A percentile compares a stretch with the other conserved stretches of the same genome.
Conservation (phyloP, 2,888 invertebrate species). For the Drosophila austrosaltans region DNA sequence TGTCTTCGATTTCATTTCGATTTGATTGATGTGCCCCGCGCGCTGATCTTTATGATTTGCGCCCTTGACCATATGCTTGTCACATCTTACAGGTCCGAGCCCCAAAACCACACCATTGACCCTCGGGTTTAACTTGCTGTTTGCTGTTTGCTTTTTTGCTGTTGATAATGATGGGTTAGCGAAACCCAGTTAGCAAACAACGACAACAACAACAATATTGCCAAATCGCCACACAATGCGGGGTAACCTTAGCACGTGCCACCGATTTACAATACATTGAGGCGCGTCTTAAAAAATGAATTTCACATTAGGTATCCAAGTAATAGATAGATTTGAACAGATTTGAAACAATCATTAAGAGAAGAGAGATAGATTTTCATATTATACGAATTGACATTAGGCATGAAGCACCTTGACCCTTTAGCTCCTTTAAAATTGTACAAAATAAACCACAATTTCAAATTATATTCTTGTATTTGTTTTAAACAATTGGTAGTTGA, state of each 20-base stretch:
- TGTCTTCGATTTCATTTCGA: slow-evolving; percentile 74
- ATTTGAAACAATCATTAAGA: slow-evolving; percentile 1
- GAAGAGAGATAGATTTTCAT: not conserved
- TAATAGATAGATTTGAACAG: not conserved
- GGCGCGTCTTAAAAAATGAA: slow-evolving; percentile 61
- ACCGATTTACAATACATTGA: slow-evolving; percentile 45
- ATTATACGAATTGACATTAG: not conserved
- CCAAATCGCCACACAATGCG: slow-evolving; percentile 51
- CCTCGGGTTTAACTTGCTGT: slow-evolving; percentile 55
- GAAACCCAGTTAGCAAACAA: slow-evolving; percentile 11
- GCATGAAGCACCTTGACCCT: not conserved
- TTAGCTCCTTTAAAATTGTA: no score
- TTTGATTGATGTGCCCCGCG: slow-evolving; percentile 77
- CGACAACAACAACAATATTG: slow-evolving; percentile 29
- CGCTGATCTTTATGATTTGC: slow-evolving; percentile 51
- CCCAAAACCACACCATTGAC: slow-evolving; percentile 67
- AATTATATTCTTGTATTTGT: no score
- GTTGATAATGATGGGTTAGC: slow-evolving; percentile 60
- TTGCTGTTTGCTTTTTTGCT: slow-evolving; percentile 38
- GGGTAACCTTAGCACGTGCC: slow-evolving; percentile 76
- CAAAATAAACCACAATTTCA: no score
- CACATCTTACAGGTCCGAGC: slow-evolving; percentile 45
- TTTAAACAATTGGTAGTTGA: no score
- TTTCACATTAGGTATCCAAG: slow-evolving; percentile 26
- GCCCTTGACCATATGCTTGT: slow-evolving; percentile 71